A percentile compares a stretch with the other conserved stretches of the same genome.
Conservation (phyloP, 2,888 invertebrate genomes). For the Cryptosula pallasiana region DNA sequence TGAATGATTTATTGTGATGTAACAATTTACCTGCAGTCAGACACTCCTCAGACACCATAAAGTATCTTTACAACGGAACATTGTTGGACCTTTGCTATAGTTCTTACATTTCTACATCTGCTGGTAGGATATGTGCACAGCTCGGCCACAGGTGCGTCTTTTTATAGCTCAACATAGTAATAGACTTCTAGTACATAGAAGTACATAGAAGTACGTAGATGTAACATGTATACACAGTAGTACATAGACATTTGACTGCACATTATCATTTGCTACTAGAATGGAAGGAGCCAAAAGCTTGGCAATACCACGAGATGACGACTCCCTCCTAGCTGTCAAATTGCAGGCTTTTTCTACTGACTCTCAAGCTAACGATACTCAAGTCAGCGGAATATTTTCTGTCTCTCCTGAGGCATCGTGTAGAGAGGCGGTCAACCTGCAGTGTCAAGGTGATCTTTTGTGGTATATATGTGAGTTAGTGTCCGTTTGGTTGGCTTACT, state of each 20-base stretch:
- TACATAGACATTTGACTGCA: not conserved
- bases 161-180: no score
- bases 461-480: not conserved
- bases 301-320: slow-evolving; percentile 14
- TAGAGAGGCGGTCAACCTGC: not conserved
- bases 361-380: not conserved
- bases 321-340: not conserved
- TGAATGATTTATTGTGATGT: no score
- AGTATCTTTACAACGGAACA: slow-evolving; percentile 6
- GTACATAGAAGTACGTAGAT: no score
- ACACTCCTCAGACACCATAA: not conserved
- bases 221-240: no score
- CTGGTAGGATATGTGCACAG: not conserved
- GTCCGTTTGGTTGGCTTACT: not conserved
- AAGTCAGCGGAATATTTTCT: not conserved
- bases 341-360: not conserved
- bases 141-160: not conserved
- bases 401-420: not conserved
- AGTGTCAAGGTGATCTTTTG: not conserved
- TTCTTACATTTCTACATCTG: not conserved
- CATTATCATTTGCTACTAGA: not conserved
- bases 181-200: no score
- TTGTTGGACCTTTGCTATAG: slow-evolving; percentile 3
- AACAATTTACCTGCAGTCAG: not conserved
- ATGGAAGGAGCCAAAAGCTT: not conserved